Evolutionary conservation across 2,797 vertebrate genomes (phyloP).

Genomic region (Adrianichthys oophorus): DNA sequence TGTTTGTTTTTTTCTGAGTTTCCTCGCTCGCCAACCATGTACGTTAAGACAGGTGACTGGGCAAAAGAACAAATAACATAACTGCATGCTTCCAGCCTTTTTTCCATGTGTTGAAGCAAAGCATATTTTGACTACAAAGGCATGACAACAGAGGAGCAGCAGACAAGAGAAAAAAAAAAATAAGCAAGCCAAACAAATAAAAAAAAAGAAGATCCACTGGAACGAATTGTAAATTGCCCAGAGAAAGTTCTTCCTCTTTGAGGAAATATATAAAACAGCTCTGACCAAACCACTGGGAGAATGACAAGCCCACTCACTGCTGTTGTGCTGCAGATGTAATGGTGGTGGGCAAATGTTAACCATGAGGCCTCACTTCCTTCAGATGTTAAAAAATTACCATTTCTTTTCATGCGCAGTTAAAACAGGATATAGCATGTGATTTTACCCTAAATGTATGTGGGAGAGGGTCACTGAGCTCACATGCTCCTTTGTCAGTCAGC

Average conservation of each 20-base stretch:
- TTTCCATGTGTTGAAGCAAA: conserved; percentile 37
- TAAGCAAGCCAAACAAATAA: conserved; percentile 39
- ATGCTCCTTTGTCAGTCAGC: conserved; percentile 50
- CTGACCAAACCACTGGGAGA: conserved; percentile 48
- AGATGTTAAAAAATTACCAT: conserved; percentile 34
- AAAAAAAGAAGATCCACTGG: conserved; percentile 66
- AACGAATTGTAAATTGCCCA: conserved; percentile 74
- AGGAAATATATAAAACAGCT: conserved; percentile 61
- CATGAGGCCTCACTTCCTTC: conserved; percentile 43
- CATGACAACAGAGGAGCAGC: conserved; percentile 33
- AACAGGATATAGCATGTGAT: conserved; percentile 36
- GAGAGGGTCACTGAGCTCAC: conserved; percentile 50
- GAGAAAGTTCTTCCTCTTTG: conserved; percentile 60
- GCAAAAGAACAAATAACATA: conserved; percentile 42
- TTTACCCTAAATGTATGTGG: conserved; percentile 49
- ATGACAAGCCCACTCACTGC: conserved; percentile 43
- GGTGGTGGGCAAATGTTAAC: conserved; percentile 43
- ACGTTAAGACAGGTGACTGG: conserved; percentile 55
- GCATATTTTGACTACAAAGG: conserved; percentile 39
- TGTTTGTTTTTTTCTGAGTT: conserved; percentile 10
- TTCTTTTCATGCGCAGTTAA: conserved; percentile 19
- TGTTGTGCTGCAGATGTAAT: conserved; percentile 40
- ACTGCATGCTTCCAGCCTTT: conserved; percentile 29
- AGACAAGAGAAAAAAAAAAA: conserved; percentile 37
- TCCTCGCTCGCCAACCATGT: conserved; percentile 3